Conservation (phyloP, 2,888 invertebrate species). For the Cepaea hortensis region DNA sequence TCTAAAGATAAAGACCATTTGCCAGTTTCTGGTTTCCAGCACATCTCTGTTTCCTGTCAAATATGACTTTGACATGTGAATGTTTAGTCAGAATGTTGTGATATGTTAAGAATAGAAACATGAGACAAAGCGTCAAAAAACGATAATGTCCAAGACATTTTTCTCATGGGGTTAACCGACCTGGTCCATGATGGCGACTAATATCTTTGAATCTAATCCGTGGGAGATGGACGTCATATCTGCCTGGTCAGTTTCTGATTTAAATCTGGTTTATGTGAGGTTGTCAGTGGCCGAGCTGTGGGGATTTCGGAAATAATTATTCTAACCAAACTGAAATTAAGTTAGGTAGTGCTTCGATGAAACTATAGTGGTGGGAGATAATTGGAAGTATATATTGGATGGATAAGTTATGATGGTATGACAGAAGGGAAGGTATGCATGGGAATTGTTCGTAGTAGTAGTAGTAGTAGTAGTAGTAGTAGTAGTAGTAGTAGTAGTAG, state of each 20-base stretch:
- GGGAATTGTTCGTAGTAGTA: no score
- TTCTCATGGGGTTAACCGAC: neutral
- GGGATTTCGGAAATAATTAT: neutral
- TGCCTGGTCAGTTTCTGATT: constrained; percentile 9
- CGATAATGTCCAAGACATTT: neutral
- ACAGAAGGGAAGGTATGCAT: no score
- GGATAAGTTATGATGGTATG: no score
- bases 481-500: no score
- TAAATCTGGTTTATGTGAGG: neutral
- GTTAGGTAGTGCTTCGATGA: no score
- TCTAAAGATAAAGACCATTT: neutral
- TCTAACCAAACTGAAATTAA: neutral
- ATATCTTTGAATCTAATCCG: neutral
- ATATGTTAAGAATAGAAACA: neutral
- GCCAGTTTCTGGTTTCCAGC: neutral
- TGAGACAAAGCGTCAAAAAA: neutral
- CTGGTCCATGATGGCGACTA: neutral
- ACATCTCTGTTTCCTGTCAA: neutral
- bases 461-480: no score
- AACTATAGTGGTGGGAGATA: no score
- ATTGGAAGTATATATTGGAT: no score
- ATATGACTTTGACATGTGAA: neutral
- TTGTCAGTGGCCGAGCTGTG: neutral
- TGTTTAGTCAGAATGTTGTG: neutral
- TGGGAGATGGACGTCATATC: neutral